Percentiles rank a stretch among this genome's conserved stretches.
Evolutionary conservation across 2,797 vertebrate species (phyloP).

Genomic region (Trachops cirrhosus): DNA sequence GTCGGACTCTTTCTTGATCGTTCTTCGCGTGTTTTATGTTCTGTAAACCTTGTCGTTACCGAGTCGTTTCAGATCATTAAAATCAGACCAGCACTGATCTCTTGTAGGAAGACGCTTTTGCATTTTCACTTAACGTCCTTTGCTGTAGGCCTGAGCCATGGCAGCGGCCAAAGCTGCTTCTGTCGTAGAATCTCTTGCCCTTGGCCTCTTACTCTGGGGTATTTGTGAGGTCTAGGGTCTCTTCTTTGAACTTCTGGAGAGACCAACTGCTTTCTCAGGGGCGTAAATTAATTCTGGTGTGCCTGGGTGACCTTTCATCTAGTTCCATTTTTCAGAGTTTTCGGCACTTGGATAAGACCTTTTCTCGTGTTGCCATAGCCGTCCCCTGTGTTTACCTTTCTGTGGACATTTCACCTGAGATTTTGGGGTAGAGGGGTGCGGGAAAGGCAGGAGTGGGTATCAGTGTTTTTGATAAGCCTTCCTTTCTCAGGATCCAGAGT

Average conservation of each 20-base stretch:
- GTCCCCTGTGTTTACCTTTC: neutral
- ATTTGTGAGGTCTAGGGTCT: neutral
- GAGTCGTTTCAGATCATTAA: neutral
- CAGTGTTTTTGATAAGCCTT: neutral
- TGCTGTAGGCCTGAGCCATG: neutral
- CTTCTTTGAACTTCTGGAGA: neutral
- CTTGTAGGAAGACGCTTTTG: neutral
- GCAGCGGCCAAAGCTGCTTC: neutral
- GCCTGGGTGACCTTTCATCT: neutral
- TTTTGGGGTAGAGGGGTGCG: neutral
- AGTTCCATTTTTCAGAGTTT: neutral
- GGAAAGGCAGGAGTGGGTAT: neutral
- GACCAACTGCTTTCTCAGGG: neutral
- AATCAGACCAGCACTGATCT: neutral
- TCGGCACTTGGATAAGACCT: conserved; percentile 16
- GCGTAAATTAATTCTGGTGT: neutral
- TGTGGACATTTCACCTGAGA: neutral
- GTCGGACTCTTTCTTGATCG: neutral
- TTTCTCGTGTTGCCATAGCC: neutral
- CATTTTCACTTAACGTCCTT: neutral
- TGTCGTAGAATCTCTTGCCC: neutral
- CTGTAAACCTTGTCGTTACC: neutral
- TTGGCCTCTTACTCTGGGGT: neutral
- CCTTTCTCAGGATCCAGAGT: neutral
- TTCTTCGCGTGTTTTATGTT: neutral